Percentiles rank a stretch among this genome's conserved stretches.
phyloP scores from a whole-genome alignment of 2,797 vertebrate genomes.

The Novumbra hubbsi region DNA sequence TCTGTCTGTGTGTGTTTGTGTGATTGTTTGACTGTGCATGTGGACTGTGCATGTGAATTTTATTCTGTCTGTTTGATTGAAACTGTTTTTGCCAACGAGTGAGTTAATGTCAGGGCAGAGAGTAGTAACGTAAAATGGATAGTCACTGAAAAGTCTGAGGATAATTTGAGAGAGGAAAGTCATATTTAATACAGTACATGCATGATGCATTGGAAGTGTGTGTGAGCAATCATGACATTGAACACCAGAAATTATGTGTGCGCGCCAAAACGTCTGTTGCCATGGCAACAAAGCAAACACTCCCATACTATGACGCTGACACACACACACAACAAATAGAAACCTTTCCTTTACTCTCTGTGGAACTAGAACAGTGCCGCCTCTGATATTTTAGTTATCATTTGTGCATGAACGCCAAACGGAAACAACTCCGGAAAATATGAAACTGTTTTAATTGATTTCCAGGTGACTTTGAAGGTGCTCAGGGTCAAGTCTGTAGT shows the following conservation, averaged over 20 bases:
- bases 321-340: neutral
- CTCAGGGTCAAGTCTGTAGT: neutral
- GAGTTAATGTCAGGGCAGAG: neutral
- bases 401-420: neutral
- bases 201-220: neutral
- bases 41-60: neutral
- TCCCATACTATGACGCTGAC: neutral
- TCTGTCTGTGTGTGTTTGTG: neutral
- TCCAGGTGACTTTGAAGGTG: slow-evolving; percentile 4
- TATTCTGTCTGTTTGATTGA: neutral
- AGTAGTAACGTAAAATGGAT: neutral
- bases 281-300: slow-evolving; percentile 10
- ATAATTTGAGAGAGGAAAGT: neutral
- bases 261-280: neutral
- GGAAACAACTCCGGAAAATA: neutral
- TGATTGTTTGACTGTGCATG: neutral
- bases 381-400: slow-evolving; percentile 7
- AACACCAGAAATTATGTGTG: neutral
- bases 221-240: neutral
- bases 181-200: neutral
- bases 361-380: neutral
- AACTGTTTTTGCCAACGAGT: neutral
- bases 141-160: neutral
- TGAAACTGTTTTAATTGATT: neutral
- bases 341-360: neutral